Evolutionary conservation across 2,113 vertebrate genomes (phyloP).

Genomic region (Gavialis gangeticus): DNA sequence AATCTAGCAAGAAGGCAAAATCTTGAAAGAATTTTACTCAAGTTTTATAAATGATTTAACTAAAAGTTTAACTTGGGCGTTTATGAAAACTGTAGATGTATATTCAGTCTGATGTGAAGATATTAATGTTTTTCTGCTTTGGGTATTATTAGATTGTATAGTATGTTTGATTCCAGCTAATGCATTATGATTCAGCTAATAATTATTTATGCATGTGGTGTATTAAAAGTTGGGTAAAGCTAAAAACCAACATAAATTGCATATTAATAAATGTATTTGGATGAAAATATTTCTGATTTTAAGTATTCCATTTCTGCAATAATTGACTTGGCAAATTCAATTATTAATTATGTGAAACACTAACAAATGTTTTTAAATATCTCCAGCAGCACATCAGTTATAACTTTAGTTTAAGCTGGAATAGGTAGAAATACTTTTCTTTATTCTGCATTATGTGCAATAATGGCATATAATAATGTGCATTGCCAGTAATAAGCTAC

Average conservation of each 20-base stretch:
- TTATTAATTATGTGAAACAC: background rate
- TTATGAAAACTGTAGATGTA: background rate
- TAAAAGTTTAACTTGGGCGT: background rate
- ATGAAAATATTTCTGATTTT: background rate
- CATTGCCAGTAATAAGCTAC: background rate
- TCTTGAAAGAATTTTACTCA: accelerated
- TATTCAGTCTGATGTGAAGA: too few relatives aligned
- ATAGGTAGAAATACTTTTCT: background rate
- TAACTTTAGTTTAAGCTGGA: background rate
- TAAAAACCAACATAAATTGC: background rate
- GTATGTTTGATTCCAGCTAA: background rate
- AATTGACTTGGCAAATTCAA: background rate
- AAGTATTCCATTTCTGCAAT: accelerated
- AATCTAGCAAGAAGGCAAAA: background rate
- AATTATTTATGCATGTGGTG: background rate
- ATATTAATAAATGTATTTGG: background rate
- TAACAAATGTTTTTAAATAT: background rate
- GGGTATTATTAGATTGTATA: background rate
- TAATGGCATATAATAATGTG: background rate
- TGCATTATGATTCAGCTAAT: background rate
- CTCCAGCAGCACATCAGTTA: background rate
- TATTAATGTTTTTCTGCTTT: background rate
- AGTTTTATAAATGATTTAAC: background rate
- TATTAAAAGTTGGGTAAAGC: background rate
- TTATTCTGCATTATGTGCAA: background rate